Conservation (phyloP, 1,140 invertebrate genomes). For the Ostrea denselamellosa region DNA sequence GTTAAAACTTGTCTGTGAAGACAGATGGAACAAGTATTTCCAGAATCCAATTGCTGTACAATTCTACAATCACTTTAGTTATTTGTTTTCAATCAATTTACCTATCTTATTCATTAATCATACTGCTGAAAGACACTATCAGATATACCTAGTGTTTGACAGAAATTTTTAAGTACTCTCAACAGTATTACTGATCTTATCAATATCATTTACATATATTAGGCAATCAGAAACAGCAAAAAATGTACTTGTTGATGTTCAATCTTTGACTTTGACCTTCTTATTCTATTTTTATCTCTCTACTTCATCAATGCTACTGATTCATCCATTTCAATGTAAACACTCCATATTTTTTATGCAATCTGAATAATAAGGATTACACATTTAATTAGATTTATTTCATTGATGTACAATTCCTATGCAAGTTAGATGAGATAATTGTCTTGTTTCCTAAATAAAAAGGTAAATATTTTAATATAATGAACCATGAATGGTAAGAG, state of each 20-base stretch:
- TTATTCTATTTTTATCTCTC: not conserved
- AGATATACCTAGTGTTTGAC: not conserved
- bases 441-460: too few species aligned
- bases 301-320: not conserved
- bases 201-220: slow-evolving; percentile 11
- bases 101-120: slow-evolving; percentile 30
- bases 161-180: slow-evolving; percentile 13
- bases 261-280: not conserved
- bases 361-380: not conserved
- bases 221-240: slow-evolving; percentile 11
- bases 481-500: too few species aligned
- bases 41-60: not conserved
- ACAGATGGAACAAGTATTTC: slow-evolving; percentile 9
- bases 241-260: not conserved
- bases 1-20: slow-evolving; percentile 33
- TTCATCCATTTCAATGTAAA: not conserved
- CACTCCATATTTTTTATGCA: not conserved
- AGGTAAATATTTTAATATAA: too few species aligned
- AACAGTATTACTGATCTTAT: not conserved
- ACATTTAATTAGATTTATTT: not conserved
- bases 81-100: slow-evolving; percentile 40
- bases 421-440: too few species aligned
- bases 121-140: slow-evolving; percentile 14
- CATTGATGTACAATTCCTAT: not conserved
- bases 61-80: slow-evolving; percentile 5